A percentile compares a stretch with the other conserved stretches of the same genome.
Conservation (phyloP, 2,797 vertebrate species). For the Anguilla anguilla region DNA sequence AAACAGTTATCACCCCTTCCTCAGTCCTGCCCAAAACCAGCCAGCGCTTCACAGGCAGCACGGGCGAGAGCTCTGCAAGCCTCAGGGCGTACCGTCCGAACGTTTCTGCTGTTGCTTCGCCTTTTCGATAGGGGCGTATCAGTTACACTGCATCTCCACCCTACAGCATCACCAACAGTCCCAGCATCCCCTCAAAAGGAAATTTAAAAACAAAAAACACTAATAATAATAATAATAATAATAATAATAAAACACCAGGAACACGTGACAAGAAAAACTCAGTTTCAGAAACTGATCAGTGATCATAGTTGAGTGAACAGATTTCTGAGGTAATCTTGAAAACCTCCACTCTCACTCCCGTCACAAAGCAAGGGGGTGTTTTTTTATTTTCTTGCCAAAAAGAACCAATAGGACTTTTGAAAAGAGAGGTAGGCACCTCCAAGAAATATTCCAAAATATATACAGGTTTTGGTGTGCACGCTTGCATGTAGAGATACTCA, state of each 20-base stretch:
- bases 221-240: slow-evolving; percentile 20
- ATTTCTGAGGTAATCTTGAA: slow-evolving; percentile 48
- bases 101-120: slow-evolving; percentile 23
- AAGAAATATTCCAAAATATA: slow-evolving; percentile 61
- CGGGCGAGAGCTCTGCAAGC: slow-evolving; percentile 14
- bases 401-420: slow-evolving; percentile 53
- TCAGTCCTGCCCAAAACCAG: slow-evolving; percentile 35
- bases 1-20: slow-evolving; percentile 18
- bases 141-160: slow-evolving; percentile 29
- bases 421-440: slow-evolving; percentile 49
- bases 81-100: slow-evolving; percentile 22
- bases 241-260: slow-evolving; percentile 26
- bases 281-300: slow-evolving; percentile 30
- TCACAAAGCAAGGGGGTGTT: slow-evolving; percentile 59
- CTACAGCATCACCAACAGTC: slow-evolving; percentile 33
- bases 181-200: slow-evolving; percentile 35
- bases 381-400: slow-evolving; percentile 52
- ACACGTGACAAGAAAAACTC: slow-evolving; percentile 27
- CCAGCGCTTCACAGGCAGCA: slow-evolving; percentile 23
- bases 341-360: slow-evolving; percentile 42
- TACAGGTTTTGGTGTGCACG: slow-evolving; percentile 63
- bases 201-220: slow-evolving; percentile 15
- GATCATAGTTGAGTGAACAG: slow-evolving; percentile 27
- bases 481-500: slow-evolving; percentile 38
- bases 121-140: slow-evolving; percentile 29